phyloP scores from a whole-genome alignment of 2,113 vertebrate genomes.

The Mixornis gularis region DNA sequence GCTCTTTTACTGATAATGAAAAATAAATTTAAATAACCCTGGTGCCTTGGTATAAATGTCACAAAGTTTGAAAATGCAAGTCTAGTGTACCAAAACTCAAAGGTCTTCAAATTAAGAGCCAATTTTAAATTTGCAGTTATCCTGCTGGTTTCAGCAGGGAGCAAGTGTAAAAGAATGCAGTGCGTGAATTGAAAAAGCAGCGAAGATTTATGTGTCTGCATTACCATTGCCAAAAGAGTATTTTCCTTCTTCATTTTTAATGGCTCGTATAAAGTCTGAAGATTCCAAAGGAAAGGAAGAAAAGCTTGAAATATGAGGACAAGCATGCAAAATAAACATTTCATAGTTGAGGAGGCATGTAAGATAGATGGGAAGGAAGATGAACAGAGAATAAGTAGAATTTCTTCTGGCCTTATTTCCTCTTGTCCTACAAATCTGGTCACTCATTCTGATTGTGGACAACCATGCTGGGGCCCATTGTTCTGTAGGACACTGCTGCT shows the following conservation, averaged over 20 bases:
- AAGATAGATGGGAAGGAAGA: not conserved
- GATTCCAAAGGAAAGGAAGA: not conserved
- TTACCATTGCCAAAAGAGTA: constrained; percentile 12
- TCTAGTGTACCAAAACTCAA: not conserved
- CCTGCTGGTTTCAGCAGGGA: constrained; percentile 26
- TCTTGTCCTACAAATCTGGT: not conserved
- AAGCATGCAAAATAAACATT: not conserved
- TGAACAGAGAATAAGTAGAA: not conserved
- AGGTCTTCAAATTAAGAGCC: constrained; percentile 37
- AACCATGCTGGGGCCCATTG: not conserved
- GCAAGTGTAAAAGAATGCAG: not conserved
- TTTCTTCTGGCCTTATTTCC: not conserved
- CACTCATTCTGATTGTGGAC: not conserved
- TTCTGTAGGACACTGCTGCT: not conserved
- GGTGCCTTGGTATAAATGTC: not conserved
- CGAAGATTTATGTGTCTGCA: constrained; percentile 6
- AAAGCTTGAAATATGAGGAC: not conserved
- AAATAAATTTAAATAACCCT: constrained; percentile 16
- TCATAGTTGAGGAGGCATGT: not conserved
- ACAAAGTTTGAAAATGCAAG: constrained; percentile 1
- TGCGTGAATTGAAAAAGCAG: not conserved
- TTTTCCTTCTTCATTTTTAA: not conserved
- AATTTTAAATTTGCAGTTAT: constrained; percentile 33
- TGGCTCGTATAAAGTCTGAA: not conserved
- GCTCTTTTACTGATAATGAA: not conserved